phyloP scores from a whole-genome alignment of 2,113 vertebrate species.

The Phylloscopus trochiloides region DNA sequence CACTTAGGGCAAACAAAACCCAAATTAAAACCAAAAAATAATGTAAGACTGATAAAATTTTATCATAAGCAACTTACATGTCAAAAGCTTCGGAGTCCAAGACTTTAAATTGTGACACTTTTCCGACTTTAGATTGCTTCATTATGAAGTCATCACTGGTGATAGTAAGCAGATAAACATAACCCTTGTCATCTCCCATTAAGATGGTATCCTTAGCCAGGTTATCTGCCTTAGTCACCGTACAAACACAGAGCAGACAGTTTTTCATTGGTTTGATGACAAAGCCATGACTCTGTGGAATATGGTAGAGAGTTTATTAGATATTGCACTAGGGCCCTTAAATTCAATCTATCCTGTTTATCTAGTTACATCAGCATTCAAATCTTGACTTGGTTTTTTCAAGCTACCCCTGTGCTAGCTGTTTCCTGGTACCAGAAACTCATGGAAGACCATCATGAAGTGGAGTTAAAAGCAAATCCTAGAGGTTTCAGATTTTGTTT shows the following conservation, averaged over 20 bases:
- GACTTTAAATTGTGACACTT: constrained; percentile 29
- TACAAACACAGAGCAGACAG: constrained; percentile 67
- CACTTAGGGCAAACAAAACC: background rate
- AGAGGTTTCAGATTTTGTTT: background rate
- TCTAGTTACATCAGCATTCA: background rate
- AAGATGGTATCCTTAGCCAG: constrained; percentile 65
- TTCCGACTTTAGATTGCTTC: constrained; percentile 55
- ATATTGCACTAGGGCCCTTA: background rate
- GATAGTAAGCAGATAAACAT: constrained; percentile 67
- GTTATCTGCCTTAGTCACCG: constrained; percentile 20
- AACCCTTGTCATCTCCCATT: constrained; percentile 75
- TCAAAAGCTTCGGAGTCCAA: constrained; percentile 68
- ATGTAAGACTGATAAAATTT: background rate
- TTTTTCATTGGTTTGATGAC: constrained; percentile 75
- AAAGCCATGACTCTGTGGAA: constrained; percentile 68
- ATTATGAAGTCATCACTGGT: constrained; percentile 67
- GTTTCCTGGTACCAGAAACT: background rate
- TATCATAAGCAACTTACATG: constrained; percentile 46
- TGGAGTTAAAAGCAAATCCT: background rate
- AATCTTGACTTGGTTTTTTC: background rate
- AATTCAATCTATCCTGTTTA: background rate
- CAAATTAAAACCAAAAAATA: background rate
- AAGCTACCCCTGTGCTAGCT: background rate
- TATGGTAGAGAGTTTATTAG: background rate
- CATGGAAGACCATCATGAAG: background rate